Base-by-base conservation (phyloP, 2,797 vertebrate species). In the Microctenopoma stevenorrisi region DNA sequence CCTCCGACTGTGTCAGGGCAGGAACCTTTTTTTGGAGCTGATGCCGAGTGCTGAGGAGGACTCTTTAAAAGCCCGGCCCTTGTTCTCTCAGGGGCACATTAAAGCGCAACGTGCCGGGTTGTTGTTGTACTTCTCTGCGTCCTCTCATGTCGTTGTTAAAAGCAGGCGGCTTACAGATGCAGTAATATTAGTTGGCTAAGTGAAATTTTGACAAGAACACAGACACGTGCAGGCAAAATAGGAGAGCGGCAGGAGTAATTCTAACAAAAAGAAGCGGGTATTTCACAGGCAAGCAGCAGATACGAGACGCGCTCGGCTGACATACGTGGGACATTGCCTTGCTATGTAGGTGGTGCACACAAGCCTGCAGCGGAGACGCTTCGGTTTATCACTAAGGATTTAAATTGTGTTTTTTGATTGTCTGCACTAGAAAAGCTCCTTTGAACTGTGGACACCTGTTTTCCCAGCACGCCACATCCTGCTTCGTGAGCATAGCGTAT, bases 61-160 rank as follows among this genome's bases (percentile, higher is more conserved):
- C 82, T 81, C 82, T 89, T 83, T 85, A 86, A 91, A 89, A 91
- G 86, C 80, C 61, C 28, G 82, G 72, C 72, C 68, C 76, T 72
- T 38, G 65, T 85, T 79, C 89, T 88, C 84, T 54, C 64, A 60
- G 81, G 81, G 81, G 79, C 80, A 75, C 85, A 88, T 88, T 88
- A 90, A 72, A 86, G 84, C 38, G 5, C 76, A 40, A 60, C 64
- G 9, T 66, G 14, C 53, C 8, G 38, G 68, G 75, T 47, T 68
- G 81, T 47, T 68, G 81, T 71, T 66, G 76, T 49, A 55, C 59
- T 42, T 74, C 68, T 70, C 54, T 11, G 72, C 48, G 74, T 76
- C 79, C 80, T 76, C 57, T 76, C 76, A 33, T 72, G 73, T 73
- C 77, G 84, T 78, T 83, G 77, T 79, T 86, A 71, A 79, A 79